These are phyloP conservation scores for Oostethus manadensis DNA, from an alignment of 2,113 vertebrate genomes.

Conservation along the genomic window DNA sequence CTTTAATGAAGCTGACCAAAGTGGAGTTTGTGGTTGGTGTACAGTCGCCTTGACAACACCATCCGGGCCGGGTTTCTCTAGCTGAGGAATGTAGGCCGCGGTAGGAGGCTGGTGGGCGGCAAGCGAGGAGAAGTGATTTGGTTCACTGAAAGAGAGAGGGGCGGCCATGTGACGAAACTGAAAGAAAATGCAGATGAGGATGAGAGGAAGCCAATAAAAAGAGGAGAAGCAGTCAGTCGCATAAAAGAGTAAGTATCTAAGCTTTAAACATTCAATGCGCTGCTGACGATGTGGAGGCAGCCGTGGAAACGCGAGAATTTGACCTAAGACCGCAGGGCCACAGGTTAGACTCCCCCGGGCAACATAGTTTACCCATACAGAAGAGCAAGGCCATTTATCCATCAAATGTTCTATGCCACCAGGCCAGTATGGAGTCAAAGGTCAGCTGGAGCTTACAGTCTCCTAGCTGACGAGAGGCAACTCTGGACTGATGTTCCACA, in stretches of 20 bases:
- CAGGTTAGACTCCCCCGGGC: background rate
- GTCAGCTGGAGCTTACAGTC: no score
- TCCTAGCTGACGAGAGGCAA: no score
- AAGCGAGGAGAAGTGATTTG: constrained; percentile 5
- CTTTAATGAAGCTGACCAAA: constrained; percentile 36
- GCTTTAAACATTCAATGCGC: no score
- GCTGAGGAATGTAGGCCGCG: constrained; percentile 40
- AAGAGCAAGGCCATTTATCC: background rate
- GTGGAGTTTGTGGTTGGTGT: constrained; percentile 27
- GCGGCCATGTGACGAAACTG: background rate
- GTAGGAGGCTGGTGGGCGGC: constrained; percentile 18
- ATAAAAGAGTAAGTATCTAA: no score
- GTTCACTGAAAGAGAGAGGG: constrained; percentile 2
- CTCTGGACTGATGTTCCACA: no score
- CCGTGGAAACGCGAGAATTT: background rate
- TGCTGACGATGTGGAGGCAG: background rate
- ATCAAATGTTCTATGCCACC: no score
- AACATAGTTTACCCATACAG: no score
- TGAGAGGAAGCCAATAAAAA: background rate
- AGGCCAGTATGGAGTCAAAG: no score
- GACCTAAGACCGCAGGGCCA: background rate
- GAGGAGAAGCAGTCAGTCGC: no score
- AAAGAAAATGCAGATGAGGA: background rate
- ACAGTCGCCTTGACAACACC: constrained; percentile 50
- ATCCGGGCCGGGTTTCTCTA: constrained; percentile 45